Evolutionary conservation across 2,888 invertebrate genomes (phyloP).

Genomic region (Neoascia interrupta): DNA sequence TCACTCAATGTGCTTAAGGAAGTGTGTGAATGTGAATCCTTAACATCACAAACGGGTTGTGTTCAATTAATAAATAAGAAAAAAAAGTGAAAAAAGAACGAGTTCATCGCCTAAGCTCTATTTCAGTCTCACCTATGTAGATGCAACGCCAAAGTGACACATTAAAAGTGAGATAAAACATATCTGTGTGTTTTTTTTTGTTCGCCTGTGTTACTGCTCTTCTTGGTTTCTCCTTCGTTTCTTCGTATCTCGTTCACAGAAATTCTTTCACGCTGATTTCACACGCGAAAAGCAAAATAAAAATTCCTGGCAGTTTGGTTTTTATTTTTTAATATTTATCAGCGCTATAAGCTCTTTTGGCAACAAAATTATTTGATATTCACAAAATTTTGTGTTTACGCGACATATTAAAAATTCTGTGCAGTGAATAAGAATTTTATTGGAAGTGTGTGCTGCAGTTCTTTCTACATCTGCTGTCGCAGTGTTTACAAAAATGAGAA

Average conservation of each 20-base stretch:
- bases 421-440: constrained; percentile 8
- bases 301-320: constrained; percentile 15
- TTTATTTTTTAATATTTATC: constrained; percentile 33
- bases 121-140: constrained; percentile 34
- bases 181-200: constrained; percentile 17
- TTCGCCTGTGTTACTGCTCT: constrained; percentile 16
- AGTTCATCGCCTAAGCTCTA: constrained; percentile 23
- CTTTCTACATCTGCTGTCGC: constrained; percentile 24
- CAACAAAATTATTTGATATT: background rate
- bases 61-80: constrained; percentile 55
- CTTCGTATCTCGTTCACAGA: constrained; percentile 30
- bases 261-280: constrained; percentile 69
- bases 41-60: constrained; percentile 51
- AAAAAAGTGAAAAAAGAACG: constrained; percentile 28
- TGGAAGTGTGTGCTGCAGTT: constrained; percentile 22
- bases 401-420: constrained; percentile 6
- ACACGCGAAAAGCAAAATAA: constrained; percentile 27
- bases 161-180: constrained; percentile 52
- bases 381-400: constrained; percentile 14
- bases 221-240: constrained; percentile 19
- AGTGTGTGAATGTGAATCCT: too few species aligned
- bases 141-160: constrained; percentile 46
- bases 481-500: constrained; percentile 41
- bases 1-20: background rate
- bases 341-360: constrained; percentile 1